These are phyloP conservation scores for Danio jaintianensis DNA, from an alignment of 2,797 vertebrate genomes.

Conservation along the genomic window DNA sequence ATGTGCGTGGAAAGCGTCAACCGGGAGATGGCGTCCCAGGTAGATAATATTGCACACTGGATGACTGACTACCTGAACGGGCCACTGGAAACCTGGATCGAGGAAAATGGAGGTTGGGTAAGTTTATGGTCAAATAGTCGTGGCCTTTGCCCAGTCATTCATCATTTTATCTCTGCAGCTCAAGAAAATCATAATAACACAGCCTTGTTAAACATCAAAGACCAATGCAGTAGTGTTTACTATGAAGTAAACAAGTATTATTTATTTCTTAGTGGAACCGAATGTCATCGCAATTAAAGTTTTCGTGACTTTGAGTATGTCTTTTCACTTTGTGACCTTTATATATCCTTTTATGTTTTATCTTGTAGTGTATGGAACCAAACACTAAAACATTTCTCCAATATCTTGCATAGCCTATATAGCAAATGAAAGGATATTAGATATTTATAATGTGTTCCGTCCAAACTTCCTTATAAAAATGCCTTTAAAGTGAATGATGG, in stretches of 20 bases:
- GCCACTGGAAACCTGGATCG: slow-evolving; percentile 87
- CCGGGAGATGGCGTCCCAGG: slow-evolving; percentile 83
- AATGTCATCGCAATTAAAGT: neutral
- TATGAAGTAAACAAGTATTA: neutral
- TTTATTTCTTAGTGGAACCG: neutral
- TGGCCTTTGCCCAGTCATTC: slow-evolving; percentile 8
- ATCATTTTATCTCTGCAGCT: neutral
- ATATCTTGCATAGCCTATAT: neutral
- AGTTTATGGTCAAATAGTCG: slow-evolving; percentile 60
- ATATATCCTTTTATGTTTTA: too few species aligned
- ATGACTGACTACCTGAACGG: slow-evolving; percentile 92
- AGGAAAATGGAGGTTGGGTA: slow-evolving; percentile 94
- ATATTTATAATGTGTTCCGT: neutral
- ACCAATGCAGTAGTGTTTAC: neutral
- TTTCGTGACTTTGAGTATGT: neutral
- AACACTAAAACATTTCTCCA: neutral
- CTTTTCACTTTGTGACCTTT: neutral
- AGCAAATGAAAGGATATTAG: neutral
- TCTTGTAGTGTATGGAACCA: neutral
- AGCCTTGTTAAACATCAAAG: neutral
- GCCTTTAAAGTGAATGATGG: neutral
- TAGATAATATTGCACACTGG: slow-evolving; percentile 87
- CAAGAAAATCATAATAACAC: neutral
- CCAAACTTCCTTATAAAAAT: neutral
- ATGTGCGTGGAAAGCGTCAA: slow-evolving; percentile 87